Base-by-base conservation (phyloP, 2,888 invertebrate species). In the Falcaria lacertinaria region DNA sequence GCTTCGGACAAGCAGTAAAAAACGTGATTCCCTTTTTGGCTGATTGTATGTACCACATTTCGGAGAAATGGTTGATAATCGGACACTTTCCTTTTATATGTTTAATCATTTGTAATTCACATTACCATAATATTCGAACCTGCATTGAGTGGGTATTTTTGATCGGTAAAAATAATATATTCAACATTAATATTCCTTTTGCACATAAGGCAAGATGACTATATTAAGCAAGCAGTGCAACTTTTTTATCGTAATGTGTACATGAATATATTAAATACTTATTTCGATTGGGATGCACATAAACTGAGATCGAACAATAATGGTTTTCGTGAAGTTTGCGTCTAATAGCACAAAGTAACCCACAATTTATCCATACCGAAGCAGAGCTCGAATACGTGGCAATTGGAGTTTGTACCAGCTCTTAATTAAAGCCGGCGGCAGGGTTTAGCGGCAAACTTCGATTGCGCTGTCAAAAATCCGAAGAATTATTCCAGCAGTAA, bases 381-480 rank as follows among this genome's bases (percentile, higher is more conserved):
- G 67, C 60, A 62, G 67, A 67, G 65, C 57, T 70, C 58, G 69
- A 70, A 76, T 77, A 75, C 73, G 73, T 69, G 69, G 74, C 69
- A 66, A 77, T 73, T 65, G 66, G 69, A 79, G 75, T 76, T 79
- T 61, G 66, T 58, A 68, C 65, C 69, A 62, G 76, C 71, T 80
- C 82, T 85, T 88, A 88, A 89, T 88, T 88, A 87, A 85, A 75
- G 67, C 78, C 65, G 63, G 66, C 70, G 71, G 76, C 77, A 69
- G 60, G 52, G 82, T 82, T 84, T 83, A 80, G 84, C 74, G 82
- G 80, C 78, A 80, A 87, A 88, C 84, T 88, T 88, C 88, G 85
- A 89, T 88, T 87, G 85, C 81, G 77, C 89, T 88, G 88, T 89
- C 88, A 89, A 89, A 89, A 88, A 89, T 86, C 82, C 84, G 77